These are phyloP conservation scores for Pseudoatta argentina DNA, from an alignment of 1,140 invertebrate species.

Conservation along the genomic window DNA sequence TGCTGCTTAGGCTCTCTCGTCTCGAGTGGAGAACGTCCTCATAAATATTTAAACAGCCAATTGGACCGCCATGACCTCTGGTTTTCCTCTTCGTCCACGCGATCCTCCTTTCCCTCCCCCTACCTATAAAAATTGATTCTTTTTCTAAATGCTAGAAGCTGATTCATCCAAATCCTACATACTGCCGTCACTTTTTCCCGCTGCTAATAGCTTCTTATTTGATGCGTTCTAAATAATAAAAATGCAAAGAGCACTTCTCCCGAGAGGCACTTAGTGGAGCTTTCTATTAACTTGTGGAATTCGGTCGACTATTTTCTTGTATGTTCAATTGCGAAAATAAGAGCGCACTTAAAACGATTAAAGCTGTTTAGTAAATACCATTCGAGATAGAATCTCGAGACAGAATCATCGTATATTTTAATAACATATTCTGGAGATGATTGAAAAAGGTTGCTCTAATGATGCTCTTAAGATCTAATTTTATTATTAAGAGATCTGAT, in stretches of 20 bases:
- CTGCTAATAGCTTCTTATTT: constrained; percentile 31
- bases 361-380: neutral
- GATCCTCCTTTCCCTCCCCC: neutral
- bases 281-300: constrained; percentile 7
- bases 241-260: constrained; percentile 20
- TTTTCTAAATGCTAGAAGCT: constrained; percentile 41
- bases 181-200: neutral
- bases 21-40: constrained; percentile 62
- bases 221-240: neutral
- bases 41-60: constrained; percentile 70
- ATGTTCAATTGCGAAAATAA: constrained; percentile 4
- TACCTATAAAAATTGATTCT: constrained; percentile 25
- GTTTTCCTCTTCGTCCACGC: constrained; percentile 33
- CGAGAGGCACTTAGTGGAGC: neutral
- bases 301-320: neutral
- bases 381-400: neutral
- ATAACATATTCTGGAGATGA: neutral
- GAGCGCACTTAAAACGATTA: neutral
- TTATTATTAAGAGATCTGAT: neutral
- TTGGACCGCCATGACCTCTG: constrained; percentile 48
- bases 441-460: neutral
- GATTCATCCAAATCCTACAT: neutral
- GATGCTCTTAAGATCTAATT: neutral
- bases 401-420: neutral
- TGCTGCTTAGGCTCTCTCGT: constrained; percentile 42